Percentiles rank a stretch among this genome's conserved stretches.
These are phyloP conservation scores for Larimichthys polyactis DNA, from an alignment of 2,113 vertebrate species.

Conservation along the genomic window DNA sequence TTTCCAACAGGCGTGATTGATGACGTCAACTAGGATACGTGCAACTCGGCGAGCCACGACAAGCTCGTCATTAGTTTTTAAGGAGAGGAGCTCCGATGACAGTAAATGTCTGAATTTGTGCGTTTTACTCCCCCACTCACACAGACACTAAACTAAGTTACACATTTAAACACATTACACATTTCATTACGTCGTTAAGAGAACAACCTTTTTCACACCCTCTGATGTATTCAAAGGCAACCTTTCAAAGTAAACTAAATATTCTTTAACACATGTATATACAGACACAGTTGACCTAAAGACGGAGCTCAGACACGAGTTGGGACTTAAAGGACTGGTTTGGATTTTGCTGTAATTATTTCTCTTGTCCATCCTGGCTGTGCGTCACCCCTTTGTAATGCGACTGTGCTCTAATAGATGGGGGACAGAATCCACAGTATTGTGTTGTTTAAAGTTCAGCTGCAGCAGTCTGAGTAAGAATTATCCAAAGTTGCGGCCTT, in stretches of 20 bases:
- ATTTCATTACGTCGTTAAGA: not conserved
- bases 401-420: not conserved
- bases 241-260: not conserved
- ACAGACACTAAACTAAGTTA: not conserved
- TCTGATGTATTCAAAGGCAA: not conserved
- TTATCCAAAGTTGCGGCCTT: not conserved
- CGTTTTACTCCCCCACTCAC: not conserved
- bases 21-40: not conserved
- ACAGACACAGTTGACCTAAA: too few species aligned
- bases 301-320: not conserved
- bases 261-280: too few species aligned
- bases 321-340: not conserved
- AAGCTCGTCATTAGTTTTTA: not conserved
- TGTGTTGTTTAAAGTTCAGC: not conserved
- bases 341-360: not conserved
- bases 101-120: not conserved
- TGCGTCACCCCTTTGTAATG: not conserved
- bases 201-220: not conserved
- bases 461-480: fast-evolving
- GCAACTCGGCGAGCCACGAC: not conserved
- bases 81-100: not conserved
- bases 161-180: not conserved
- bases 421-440: not conserved
- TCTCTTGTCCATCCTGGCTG: not conserved
- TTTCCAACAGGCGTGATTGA: not conserved